Evolutionary conservation across 2,888 invertebrate genomes (phyloP).

Genomic region (Athripsodes cinereus): DNA sequence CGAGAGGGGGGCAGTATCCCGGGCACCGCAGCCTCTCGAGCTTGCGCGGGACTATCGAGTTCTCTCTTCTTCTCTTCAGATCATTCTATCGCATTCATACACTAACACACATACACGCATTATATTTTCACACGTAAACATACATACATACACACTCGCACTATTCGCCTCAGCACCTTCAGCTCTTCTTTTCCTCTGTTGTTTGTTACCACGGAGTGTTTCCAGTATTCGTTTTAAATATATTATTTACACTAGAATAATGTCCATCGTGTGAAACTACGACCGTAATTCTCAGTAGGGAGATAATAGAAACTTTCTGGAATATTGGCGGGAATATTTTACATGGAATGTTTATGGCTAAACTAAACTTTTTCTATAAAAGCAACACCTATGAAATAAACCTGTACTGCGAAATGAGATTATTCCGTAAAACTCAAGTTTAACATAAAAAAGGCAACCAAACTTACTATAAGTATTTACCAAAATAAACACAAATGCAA

Average conservation of each 20-base stretch:
- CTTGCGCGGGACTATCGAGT: not conserved
- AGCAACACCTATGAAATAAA: too few relatives aligned
- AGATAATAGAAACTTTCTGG: too few relatives aligned
- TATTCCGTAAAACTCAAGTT: too few relatives aligned
- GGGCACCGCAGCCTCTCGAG: conserved; percentile 9
- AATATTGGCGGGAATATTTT: too few relatives aligned
- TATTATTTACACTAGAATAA: conserved; percentile 2
- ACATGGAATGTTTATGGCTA: too few relatives aligned
- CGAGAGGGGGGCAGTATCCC: conserved; percentile 5
- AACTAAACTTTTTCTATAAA: too few relatives aligned
- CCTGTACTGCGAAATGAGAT: too few relatives aligned
- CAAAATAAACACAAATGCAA: too few relatives aligned
- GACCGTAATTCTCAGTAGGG: too few relatives aligned
- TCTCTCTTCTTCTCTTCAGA: not conserved
- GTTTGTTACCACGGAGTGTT: not conserved
- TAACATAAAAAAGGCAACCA: too few relatives aligned
- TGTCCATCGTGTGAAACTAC: not conserved
- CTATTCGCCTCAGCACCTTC: not conserved
- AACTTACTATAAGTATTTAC: too few relatives aligned
- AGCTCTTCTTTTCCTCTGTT: not conserved
- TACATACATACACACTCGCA: not conserved
- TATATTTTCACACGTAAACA: too few relatives aligned
- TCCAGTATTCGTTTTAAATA: not conserved
- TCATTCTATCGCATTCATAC: not conserved
- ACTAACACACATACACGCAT: not conserved